Conservation (phyloP, 2,888 invertebrate genomes). For the Ceratothoa steindachneri region DNA sequence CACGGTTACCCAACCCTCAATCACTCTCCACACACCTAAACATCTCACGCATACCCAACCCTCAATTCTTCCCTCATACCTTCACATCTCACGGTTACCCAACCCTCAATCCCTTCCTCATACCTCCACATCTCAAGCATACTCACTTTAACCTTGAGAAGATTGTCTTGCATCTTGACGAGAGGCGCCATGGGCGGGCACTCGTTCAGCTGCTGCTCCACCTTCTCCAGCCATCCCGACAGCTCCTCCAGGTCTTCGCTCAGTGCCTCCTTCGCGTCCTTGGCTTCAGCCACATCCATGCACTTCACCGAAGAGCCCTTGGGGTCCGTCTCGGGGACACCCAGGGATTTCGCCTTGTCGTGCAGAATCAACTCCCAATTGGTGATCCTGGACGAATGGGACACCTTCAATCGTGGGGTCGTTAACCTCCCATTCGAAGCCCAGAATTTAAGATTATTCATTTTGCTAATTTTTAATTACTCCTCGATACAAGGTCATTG, state of each 20-base stretch:
- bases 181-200: background rate
- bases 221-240: background rate
- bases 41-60: no score
- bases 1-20: no score
- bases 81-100: no score
- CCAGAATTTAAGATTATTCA: no score
- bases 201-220: background rate
- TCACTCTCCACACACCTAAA: no score
- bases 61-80: no score
- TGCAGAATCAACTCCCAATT: background rate
- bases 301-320: background rate
- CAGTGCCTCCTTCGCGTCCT: background rate
- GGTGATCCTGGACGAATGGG: background rate
- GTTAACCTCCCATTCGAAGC: no score
- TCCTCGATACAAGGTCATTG: no score
- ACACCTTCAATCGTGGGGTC: no score
- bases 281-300: background rate
- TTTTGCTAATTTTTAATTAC: no score
- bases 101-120: no score
- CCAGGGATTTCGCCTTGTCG: background rate
- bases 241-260: background rate
- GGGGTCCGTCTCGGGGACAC: background rate
- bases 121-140: no score
- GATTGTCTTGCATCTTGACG: conserved; percentile 19
- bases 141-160: conserved; percentile 23